These are phyloP conservation scores for Eueremaeus valkanovi DNA, from an alignment of 2,888 invertebrate genomes.

Conservation along the genomic window DNA sequence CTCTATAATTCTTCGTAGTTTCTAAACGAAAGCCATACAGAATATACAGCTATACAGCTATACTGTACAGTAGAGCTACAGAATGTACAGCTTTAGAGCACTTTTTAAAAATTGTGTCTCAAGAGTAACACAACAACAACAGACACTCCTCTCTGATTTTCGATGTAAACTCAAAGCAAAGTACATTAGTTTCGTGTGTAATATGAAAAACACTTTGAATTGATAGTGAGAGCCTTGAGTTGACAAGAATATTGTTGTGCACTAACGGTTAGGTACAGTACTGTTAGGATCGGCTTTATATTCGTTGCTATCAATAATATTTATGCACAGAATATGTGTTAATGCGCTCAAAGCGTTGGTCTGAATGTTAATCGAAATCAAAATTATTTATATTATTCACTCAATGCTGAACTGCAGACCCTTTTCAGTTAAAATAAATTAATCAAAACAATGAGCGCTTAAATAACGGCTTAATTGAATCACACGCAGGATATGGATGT, in stretches of 20 bases:
- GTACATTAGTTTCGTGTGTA: background rate
- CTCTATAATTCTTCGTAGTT: background rate
- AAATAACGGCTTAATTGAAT: constrained; percentile 11
- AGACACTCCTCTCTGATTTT: constrained; percentile 12
- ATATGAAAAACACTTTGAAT: background rate
- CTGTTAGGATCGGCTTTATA: too few species aligned
- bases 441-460: constrained; percentile 23
- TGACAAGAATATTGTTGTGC: background rate
- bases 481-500: background rate
- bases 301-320: background rate
- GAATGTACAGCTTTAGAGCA: background rate
- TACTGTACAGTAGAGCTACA: background rate
- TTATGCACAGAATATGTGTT: constrained; percentile 18
- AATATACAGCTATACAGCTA: background rate
- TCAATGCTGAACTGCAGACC: background rate
- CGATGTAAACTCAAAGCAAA: background rate
- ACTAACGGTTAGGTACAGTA: too few species aligned
- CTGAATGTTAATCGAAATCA: background rate
- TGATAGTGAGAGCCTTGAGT: background rate
- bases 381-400: background rate
- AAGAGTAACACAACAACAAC: background rate
- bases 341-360: background rate
- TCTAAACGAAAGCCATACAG: background rate
- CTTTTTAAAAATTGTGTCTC: background rate
- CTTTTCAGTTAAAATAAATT: constrained; percentile 1